phyloP scores from a whole-genome alignment of 2,113 vertebrate species.

The Proterorhinus semilunaris region DNA sequence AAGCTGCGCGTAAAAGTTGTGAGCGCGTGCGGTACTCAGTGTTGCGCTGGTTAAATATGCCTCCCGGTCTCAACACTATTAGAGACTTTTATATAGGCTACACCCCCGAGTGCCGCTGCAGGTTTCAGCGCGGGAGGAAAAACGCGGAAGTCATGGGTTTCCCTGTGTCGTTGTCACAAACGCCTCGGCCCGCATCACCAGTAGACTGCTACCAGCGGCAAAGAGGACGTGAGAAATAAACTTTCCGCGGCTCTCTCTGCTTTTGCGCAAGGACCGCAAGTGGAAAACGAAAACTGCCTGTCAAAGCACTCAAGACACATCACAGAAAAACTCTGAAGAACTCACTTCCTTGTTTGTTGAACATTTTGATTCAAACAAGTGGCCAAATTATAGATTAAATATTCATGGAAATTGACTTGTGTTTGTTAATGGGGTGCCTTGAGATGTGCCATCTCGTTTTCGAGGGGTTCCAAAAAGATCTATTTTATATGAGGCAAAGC shows the following conservation, averaged over 20 bases:
- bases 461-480: too few relatives aligned
- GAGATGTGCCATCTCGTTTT: too few relatives aligned
- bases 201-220: conserved; percentile 2
- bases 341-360: too few relatives aligned
- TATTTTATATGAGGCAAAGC: too few relatives aligned
- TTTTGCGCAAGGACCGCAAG: conserved; percentile 49
- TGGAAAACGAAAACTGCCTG: conserved; percentile 57
- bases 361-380: too few relatives aligned
- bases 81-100: conserved; percentile 25
- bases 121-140: conserved; percentile 46
- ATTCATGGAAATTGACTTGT: too few relatives aligned
- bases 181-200: conserved; percentile 8
- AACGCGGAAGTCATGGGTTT: conserved; percentile 73
- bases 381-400: too few relatives aligned
- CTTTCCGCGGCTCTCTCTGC: conserved; percentile 44
- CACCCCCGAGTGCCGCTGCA: neutral
- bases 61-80: conserved; percentile 7
- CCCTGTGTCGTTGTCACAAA: conserved; percentile 46
- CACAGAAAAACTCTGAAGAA: too few relatives aligned
- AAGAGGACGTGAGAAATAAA: conserved; percentile 38
- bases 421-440: too few relatives aligned
- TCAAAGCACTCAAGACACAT: conserved; percentile 17
- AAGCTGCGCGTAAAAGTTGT: neutral
- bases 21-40: neutral
- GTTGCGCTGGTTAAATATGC: neutral